phyloP scores from a whole-genome alignment of 2,888 invertebrate genomes.

The Amphiduros pacificus region DNA sequence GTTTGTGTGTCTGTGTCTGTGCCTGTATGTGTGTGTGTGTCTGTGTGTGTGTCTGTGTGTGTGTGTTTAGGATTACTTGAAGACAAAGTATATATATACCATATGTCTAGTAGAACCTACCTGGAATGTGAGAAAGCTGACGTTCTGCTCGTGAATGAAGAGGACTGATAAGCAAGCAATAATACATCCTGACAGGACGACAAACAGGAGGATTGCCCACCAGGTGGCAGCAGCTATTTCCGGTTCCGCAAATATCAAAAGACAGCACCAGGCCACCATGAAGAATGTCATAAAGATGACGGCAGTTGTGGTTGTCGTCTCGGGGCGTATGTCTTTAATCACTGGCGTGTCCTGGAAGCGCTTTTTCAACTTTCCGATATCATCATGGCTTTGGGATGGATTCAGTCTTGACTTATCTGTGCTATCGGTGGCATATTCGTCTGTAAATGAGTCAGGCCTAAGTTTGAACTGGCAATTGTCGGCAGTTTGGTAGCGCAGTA shows the following conservation, averaged over 20 bases:
- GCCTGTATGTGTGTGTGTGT: too few species aligned
- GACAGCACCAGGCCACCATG: constrained; percentile 39
- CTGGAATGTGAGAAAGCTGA: constrained; percentile 57
- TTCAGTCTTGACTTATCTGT: constrained; percentile 35
- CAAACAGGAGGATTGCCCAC: constrained; percentile 70
- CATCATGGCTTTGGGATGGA: constrained; percentile 58
- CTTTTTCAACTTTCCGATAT: constrained; percentile 74
- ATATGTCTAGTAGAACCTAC: constrained; percentile 36
- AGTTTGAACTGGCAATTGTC: constrained; percentile 53
- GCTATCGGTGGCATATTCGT: constrained; percentile 9
- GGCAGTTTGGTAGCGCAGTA: constrained; percentile 73
- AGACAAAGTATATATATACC: too few species aligned
- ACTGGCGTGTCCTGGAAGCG: constrained; percentile 74
- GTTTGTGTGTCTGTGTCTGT: too few species aligned
- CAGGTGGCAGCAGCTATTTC: constrained; percentile 65
- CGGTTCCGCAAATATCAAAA: constrained; percentile 68
- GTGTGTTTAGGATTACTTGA: too few species aligned
- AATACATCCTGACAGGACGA: constrained; percentile 45
- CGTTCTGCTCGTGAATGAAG: constrained; percentile 58
- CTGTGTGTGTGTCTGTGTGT: too few species aligned
- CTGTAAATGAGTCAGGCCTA: constrained; percentile 38
- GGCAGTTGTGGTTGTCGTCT: constrained; percentile 8
- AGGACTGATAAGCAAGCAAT: constrained; percentile 51
- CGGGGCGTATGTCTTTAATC: constrained; percentile 64
- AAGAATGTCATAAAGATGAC: constrained; percentile 54